Percentiles rank a stretch among this genome's conserved stretches.
These are phyloP conservation scores for Kryptopterus vitreolus DNA, from an alignment of 2,797 vertebrate genomes.

Conservation along the genomic window DNA sequence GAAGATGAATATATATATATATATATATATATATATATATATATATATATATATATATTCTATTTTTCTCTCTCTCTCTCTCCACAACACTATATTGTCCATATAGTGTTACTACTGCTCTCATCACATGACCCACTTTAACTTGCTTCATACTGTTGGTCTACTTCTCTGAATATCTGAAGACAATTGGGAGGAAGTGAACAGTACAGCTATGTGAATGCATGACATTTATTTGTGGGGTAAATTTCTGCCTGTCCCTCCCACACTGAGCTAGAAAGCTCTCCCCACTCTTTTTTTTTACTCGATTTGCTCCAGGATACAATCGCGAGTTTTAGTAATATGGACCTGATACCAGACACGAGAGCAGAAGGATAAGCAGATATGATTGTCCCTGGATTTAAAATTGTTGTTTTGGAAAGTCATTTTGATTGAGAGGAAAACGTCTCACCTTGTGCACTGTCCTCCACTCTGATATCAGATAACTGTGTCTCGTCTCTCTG, in stretches of 20 bases:
- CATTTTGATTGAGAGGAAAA: background rate
- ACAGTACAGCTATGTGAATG: too few species aligned
- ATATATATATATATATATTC: too few species aligned
- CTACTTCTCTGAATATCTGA: background rate
- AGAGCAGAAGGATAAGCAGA: background rate
- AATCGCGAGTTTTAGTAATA: background rate
- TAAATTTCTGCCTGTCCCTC: too few species aligned
- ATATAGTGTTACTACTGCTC: background rate
- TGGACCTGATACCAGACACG: background rate
- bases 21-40: too few species aligned
- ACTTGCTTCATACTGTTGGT: background rate
- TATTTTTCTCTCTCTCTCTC: too few species aligned
- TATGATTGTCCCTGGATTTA: background rate
- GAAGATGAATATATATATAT: too few species aligned
- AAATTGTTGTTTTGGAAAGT: background rate
- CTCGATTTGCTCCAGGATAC: background rate
- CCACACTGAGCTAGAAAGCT: too few species aligned
- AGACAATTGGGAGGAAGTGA: too few species aligned
- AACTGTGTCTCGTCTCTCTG: constrained; percentile 73
- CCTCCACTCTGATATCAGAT: constrained; percentile 81
- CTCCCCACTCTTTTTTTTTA: too few species aligned
- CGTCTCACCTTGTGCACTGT: constrained; percentile 78
- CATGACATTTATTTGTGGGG: too few species aligned
- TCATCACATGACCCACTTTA: background rate
- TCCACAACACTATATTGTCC: too few species aligned